Conservation (phyloP, 1,140 invertebrate species). For the Papilio polyxenes region DNA sequence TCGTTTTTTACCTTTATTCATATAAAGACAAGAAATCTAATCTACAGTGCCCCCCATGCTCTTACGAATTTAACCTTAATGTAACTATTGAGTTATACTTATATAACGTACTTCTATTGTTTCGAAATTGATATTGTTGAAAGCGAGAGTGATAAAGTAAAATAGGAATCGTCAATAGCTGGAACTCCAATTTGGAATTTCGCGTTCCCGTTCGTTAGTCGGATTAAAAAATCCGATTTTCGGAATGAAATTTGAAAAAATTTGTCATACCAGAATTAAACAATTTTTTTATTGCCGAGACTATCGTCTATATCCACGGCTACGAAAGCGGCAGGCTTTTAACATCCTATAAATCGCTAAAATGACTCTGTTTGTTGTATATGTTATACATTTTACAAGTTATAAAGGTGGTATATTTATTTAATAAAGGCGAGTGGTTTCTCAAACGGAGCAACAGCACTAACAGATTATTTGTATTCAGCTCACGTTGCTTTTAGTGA, state of each 20-base stretch:
- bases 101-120: too few relatives aligned
- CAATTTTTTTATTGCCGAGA: neutral
- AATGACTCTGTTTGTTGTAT: neutral
- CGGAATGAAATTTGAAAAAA: neutral
- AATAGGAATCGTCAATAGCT: neutral
- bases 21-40: too few relatives aligned
- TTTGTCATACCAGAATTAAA: conserved; percentile 7
- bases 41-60: too few relatives aligned
- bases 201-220: neutral
- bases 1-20: too few relatives aligned
- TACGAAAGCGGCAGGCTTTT: neutral
- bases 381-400: neutral
- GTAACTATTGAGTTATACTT: too few relatives aligned
- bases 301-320: neutral
- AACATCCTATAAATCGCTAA: neutral
- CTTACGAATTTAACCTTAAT: too few relatives aligned
- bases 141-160: neutral
- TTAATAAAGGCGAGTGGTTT: conserved; percentile 25
- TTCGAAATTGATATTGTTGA: neutral
- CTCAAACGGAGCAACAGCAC: conserved; percentile 21
- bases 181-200: conserved; percentile 21
- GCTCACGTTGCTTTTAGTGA: conserved; percentile 26
- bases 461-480: conserved; percentile 28
- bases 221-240: conserved; percentile 10
- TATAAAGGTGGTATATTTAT: conserved; percentile 22